phyloP scores from a whole-genome alignment of 2,113 vertebrate species.

The Semnornis frantzii region DNA sequence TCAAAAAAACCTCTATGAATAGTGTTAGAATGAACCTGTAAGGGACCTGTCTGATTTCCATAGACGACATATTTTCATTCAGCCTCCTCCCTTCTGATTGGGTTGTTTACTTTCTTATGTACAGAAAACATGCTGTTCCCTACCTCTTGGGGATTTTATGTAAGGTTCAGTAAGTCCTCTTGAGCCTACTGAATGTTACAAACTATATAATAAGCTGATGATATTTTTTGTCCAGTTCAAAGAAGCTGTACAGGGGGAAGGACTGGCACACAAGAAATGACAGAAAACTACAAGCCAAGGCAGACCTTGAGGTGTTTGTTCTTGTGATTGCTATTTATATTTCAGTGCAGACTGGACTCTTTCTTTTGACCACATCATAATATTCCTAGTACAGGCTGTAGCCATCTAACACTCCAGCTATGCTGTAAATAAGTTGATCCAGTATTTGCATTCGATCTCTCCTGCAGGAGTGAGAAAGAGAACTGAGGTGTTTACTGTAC shows the following conservation, averaged over 20 bases:
- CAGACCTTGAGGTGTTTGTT: slow-evolving; percentile 22
- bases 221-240: neutral
- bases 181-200: neutral
- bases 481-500: slow-evolving; percentile 7
- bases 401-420: neutral
- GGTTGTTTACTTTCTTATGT: neutral
- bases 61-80: neutral
- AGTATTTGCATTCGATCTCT: neutral
- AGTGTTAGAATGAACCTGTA: neutral
- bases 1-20: neutral
- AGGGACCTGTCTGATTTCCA: neutral
- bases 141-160: neutral
- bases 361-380: slow-evolving; percentile 14
- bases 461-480: neutral
- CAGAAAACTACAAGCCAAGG: neutral
- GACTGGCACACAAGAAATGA: neutral
- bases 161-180: neutral
- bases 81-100: neutral
- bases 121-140: neutral
- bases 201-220: neutral
- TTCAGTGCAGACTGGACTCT: neutral
- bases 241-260: neutral
- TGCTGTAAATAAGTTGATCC: slow-evolving; percentile 4
- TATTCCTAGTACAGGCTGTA: neutral
- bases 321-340: slow-evolving; percentile 23